These are phyloP conservation scores for Zophobas atratus DNA, from an alignment of 1,140 invertebrate genomes.

Conservation along the genomic window DNA sequence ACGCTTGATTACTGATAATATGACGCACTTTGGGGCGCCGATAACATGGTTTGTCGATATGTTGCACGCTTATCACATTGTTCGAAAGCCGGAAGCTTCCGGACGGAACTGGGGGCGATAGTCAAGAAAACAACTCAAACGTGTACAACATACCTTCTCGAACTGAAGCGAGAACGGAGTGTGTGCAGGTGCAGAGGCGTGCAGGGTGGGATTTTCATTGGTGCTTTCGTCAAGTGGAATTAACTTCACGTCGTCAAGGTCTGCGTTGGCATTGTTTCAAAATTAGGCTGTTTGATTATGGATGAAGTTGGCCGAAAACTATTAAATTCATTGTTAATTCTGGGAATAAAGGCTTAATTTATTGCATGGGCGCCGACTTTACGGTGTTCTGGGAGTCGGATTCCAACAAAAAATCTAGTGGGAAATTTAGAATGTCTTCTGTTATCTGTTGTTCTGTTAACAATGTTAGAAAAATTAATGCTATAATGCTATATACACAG, in stretches of 20 bases:
- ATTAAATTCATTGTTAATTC: no score
- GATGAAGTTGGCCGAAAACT: no score
- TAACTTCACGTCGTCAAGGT: conserved; percentile 33
- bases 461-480: no score
- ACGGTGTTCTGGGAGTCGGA: no score
- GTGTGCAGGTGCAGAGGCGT: not conserved
- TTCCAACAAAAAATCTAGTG: no score
- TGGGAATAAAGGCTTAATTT: no score
- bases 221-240: not conserved
- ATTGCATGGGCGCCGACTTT: no score
- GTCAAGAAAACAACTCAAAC: not conserved
- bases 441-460: no score
- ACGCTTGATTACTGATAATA: conserved; percentile 5
- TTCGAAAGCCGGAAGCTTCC: not conserved
- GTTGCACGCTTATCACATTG: not conserved
- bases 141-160: conserved; percentile 1
- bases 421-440: no score
- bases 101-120: not conserved
- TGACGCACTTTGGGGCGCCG: not conserved
- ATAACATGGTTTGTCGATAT: not conserved
- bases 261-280: not conserved
- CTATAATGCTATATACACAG: no score
- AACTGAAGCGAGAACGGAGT: not conserved
- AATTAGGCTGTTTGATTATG: not conserved
- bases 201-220: not conserved